Conservation (phyloP, 2,113 vertebrate species). For the Channa argus region DNA sequence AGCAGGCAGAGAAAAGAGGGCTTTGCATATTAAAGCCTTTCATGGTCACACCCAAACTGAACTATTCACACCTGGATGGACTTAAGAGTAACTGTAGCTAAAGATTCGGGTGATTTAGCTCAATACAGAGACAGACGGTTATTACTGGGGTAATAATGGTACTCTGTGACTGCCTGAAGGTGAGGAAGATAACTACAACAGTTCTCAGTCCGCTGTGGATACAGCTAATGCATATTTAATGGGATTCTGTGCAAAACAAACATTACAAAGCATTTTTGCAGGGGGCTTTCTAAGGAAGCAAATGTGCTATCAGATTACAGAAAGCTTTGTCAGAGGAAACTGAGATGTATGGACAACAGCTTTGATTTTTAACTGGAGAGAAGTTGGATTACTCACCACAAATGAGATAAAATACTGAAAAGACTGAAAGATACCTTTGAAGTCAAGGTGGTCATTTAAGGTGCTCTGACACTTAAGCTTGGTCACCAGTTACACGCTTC, state of each 20-base stretch:
- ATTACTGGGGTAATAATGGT: neutral
- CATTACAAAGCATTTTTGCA: slow-evolving; percentile 51
- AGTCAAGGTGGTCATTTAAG: neutral
- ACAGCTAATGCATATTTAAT: slow-evolving; percentile 70
- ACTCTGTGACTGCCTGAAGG: slow-evolving; percentile 14
- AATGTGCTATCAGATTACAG: slow-evolving; percentile 23
- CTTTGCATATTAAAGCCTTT: slow-evolving; percentile 23
- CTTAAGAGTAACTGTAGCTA: slow-evolving; percentile 13
- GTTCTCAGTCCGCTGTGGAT: slow-evolving; percentile 40
- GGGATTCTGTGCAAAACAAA: slow-evolving; percentile 47
- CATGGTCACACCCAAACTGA: slow-evolving; percentile 26
- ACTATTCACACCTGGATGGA: slow-evolving; percentile 12
- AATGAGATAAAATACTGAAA: neutral
- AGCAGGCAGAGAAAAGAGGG: neutral
- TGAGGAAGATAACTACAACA: slow-evolving; percentile 31
- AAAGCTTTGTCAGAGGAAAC: slow-evolving; percentile 35
- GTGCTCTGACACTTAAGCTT: slow-evolving; percentile 5
- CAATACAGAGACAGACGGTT: slow-evolving; percentile 2
- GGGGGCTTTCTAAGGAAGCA: slow-evolving; percentile 42
- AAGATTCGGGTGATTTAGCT: slow-evolving; percentile 17
- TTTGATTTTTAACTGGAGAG: slow-evolving; percentile 24
- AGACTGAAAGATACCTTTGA: neutral
- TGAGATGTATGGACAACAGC: neutral
- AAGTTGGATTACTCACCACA: slow-evolving; percentile 16
- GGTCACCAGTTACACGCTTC: neutral